Base-by-base conservation (phyloP, 2,113 vertebrate species). In the Loxodonta africana region DNA sequence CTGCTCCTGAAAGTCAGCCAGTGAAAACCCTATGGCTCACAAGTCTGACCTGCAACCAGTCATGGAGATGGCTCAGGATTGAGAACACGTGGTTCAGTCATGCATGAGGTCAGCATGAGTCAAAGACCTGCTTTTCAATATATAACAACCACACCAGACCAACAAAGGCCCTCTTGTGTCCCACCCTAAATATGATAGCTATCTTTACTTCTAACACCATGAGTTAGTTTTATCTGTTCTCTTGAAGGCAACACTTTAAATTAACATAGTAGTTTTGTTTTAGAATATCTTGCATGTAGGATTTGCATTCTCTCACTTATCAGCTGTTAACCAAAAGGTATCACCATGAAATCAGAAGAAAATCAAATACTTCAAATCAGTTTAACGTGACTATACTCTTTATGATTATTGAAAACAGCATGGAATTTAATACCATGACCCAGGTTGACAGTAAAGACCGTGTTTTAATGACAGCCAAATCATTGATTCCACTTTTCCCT, bases 161-260 rank as follows among this genome's bases (percentile, higher is more conserved):
- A 17, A 6, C 65, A 18, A 83, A 46, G 21, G 4, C 2, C 2
- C 1, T 33, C 17, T 21, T 0, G 1, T 9, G 15, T 0, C 5
- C 7, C 5, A 9, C 44, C 17, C 10, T 17, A 63, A 10, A 93
- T 5, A 57, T 6, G 28, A 28, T 44, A 12, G 7, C 15, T 62
- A 4, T 21, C 2, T 46, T n/a, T 63, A 23, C 15, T 14, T 76
- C 37, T 62, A 88, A 44, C 20, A 33, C 33, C 25, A 15, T 15
- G 8, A 8, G 33, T 33, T 60, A 69, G 14, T 41, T 78, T 28
- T 44, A n/a, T 10, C 21, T 74, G 0, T 67, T 88, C 18, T 80
- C 57, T 91, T 65, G 2, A 71, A 91, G 30, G 53, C 4, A 65
- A 23, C 3, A 20, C 17, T 74, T 88, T 2, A n/a, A n/a, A n/a